phyloP scores from a whole-genome alignment of 2,888 invertebrate genomes.

The Anodontia alba region DNA sequence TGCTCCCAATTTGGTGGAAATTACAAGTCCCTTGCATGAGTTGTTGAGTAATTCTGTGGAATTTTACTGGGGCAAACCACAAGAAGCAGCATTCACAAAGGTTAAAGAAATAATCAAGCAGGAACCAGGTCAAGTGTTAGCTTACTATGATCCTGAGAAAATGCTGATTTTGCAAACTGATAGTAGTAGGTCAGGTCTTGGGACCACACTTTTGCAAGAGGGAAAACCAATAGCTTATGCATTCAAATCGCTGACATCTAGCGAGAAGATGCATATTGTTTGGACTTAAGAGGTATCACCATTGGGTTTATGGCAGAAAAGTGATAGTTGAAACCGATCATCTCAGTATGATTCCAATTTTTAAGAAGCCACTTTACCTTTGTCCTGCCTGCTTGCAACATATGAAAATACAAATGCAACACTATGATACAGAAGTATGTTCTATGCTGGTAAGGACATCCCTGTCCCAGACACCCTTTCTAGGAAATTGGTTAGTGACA shows the following conservation, averaged over 20 bases:
- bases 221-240: conserved; percentile 44
- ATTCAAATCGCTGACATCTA: conserved; percentile 27
- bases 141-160: conserved; percentile 27
- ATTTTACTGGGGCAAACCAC: conserved; percentile 21
- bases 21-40: conserved; percentile 15
- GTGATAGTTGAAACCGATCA: conserved; percentile 23
- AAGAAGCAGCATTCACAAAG: conserved; percentile 18
- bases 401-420: conserved; percentile 39
- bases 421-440: conserved; percentile 39
- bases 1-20: conserved; percentile 4
- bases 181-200: conserved; percentile 4
- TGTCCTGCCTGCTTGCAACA: conserved; percentile 37
- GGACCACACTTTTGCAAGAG: conserved; percentile 30
- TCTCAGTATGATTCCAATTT: conserved; percentile 23
- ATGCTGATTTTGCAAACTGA: conserved; percentile 24
- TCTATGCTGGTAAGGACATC: conserved; percentile 36
- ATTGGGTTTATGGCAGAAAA: conserved; percentile 10
- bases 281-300: conserved; percentile 17
- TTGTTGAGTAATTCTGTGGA: background rate
- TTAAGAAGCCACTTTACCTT: background rate
- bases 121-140: conserved; percentile 18
- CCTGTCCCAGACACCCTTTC: conserved; percentile 47
- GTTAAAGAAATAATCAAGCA: conserved; percentile 20
- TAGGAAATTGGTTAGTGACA: conserved; percentile 31
- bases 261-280: conserved; percentile 8